Evolutionary conservation across 2,113 vertebrate species (phyloP), one percentile per base, ranked within the genome.

Genomic region (Pluvianellus socialis): DNA sequence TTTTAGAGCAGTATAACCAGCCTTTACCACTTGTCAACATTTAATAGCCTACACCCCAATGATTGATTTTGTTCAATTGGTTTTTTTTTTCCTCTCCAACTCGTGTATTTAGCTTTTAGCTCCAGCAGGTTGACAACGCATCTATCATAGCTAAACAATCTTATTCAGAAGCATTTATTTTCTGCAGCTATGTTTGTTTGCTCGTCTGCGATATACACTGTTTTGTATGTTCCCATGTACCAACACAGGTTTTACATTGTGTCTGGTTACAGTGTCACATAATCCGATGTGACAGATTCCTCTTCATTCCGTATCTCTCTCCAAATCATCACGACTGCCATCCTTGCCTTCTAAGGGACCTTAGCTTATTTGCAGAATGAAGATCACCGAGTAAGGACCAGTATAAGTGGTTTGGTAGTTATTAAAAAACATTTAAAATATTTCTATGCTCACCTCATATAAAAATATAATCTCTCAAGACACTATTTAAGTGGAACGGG

Each of bases 61-160:
- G 95, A 97, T 92, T 95, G 95, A 96, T 96, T 90, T 96, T 67
- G 13, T 95, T 87, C 85, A 90, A 83, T 38, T 90, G 82, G 24
- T 14, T 61, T 49, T 86, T 88, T 83, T 26, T 50, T 53, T 79
- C 26, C 76, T 80, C 71, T 95, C 76, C 75, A 97, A 82, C 81
- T 88, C 90, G n/a, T 66, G 88, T 95, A 93, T 96, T 96, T 96
- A 94, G 86, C 84, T 97, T 82, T 96, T 96, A 91, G 75, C 92
- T 67, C 79, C 89, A 92, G 88, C 81, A 86, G 77, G 86, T 26
- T 96, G 96, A 96, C 94, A 96, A 97, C 11, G 15, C 81, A 97
- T 94, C 94, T 95, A 96, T 95, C 96, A 95, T 61, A 65, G 90
- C 88, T 94, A 95, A 98, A 95, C 82, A 94, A 82, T 83, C 89